phyloP scores from a whole-genome alignment of 2,888 invertebrate genomes.

The Acleris holmiana region DNA sequence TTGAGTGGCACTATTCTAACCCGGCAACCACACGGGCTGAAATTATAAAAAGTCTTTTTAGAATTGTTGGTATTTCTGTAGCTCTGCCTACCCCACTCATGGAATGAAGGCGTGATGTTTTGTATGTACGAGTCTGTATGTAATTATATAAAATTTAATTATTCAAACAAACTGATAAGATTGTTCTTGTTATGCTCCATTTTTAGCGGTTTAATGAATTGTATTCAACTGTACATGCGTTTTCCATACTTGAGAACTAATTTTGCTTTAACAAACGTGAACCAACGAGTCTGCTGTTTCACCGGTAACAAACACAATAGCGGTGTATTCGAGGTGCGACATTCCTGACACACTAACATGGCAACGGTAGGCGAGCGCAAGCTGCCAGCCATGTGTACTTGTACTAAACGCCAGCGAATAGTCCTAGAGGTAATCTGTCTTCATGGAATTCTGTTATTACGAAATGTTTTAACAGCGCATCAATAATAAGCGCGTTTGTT shows the following conservation, averaged over 20 bases:
- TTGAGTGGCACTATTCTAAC: too few relatives aligned
- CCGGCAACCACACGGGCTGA: too few relatives aligned
- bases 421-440: constrained; percentile 1
- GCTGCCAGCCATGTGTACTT: background rate
- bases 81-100: too few relatives aligned
- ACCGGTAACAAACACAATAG: background rate
- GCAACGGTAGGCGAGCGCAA: background rate
- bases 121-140: too few relatives aligned
- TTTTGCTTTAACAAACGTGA: background rate
- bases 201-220: background rate
- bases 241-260: background rate
- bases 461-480: background rate
- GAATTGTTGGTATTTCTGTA: too few relatives aligned
- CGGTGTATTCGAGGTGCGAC: constrained; percentile 19
- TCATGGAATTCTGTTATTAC: constrained; percentile 4
- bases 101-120: too few relatives aligned
- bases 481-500: background rate
- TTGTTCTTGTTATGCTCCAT: background rate
- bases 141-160: too few relatives aligned
- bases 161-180: too few relatives aligned
- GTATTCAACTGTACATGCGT: background rate
- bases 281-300: background rate
- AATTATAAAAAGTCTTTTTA: too few relatives aligned
- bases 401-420: background rate
- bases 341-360: constrained; percentile 19